phyloP scores from a whole-genome alignment of 2,888 invertebrate species.

The Oxycera nigricornis region DNA sequence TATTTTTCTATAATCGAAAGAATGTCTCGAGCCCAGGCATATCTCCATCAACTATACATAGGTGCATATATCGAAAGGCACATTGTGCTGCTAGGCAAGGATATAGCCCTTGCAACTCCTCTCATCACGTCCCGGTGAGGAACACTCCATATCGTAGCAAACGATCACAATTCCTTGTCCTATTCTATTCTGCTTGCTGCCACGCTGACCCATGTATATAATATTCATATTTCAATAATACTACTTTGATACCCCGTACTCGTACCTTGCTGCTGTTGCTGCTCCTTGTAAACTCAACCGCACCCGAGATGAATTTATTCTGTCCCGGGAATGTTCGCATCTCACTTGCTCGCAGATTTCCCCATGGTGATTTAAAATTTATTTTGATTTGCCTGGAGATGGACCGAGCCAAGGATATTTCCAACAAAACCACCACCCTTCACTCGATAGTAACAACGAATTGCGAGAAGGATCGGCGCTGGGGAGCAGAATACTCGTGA shows the following conservation, averaged over 20 bases:
- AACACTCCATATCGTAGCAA: neutral
- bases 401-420: slow-evolving; percentile 16
- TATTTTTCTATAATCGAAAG: slow-evolving; percentile 41
- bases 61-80: neutral
- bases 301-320: slow-evolving; percentile 22
- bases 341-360: slow-evolving; percentile 40
- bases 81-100: neutral
- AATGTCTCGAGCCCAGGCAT: slow-evolving; percentile 4
- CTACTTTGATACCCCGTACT: slow-evolving; percentile 9
- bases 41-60: slow-evolving; percentile 18
- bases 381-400: slow-evolving; percentile 40
- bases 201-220: slow-evolving; percentile 29
- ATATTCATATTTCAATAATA: slow-evolving; percentile 41
- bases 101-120: slow-evolving; percentile 1
- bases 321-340: slow-evolving; percentile 21
- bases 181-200: neutral
- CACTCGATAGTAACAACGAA: neutral
- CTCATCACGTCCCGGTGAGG: neutral
- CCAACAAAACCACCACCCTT: slow-evolving; percentile 4
- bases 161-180: slow-evolving; percentile 12
- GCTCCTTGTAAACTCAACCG: slow-evolving; percentile 11
- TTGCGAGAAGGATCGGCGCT: neutral
- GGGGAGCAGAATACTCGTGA: neutral
- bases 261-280: neutral
- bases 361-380: slow-evolving; percentile 43